These are phyloP conservation scores for Pyxicephalus adspersus DNA, from an alignment of 2,113 vertebrate species.

Conservation along the genomic window DNA sequence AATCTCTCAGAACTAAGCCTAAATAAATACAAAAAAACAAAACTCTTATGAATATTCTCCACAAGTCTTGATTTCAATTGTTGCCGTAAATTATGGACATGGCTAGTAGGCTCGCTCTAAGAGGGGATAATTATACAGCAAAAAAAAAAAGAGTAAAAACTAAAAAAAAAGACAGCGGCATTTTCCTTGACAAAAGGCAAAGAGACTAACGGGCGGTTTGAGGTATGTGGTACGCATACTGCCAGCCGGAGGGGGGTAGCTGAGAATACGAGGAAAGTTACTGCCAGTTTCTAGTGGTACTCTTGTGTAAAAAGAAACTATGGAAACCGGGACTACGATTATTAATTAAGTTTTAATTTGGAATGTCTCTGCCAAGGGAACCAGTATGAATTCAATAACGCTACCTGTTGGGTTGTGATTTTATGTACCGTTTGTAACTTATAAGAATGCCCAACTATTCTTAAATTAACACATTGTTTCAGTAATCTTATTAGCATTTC, in stretches of 20 bases:
- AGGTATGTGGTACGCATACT: constrained; percentile 71
- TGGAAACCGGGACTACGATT: constrained; percentile 82
- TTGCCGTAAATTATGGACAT: constrained; percentile 2
- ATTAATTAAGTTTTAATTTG: constrained; percentile 87
- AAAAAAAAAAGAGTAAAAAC: constrained; percentile 16
- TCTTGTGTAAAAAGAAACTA: constrained; percentile 85
- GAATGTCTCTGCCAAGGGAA: constrained; percentile 77
- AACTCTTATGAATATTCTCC: no score
- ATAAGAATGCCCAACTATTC: constrained; percentile 76
- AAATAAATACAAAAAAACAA: background rate
- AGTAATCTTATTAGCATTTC: constrained; percentile 82
- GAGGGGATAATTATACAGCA: constrained; percentile 10
- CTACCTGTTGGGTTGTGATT: constrained; percentile 79
- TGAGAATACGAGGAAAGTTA: constrained; percentile 80
- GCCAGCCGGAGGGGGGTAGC: constrained; percentile 77
- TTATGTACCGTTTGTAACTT: constrained; percentile 73
- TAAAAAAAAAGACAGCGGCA: constrained; percentile 56
- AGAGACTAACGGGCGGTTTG: constrained; percentile 69
- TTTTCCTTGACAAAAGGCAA: constrained; percentile 72
- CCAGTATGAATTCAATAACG: constrained; percentile 77
- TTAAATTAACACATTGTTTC: constrained; percentile 80
- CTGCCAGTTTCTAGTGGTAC: constrained; percentile 77
- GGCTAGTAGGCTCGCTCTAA: constrained; percentile 5
- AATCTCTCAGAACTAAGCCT: background rate
- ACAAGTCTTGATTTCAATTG: background rate